Percentiles rank a stretch among this genome's conserved stretches.
These are phyloP conservation scores for Speoplatyrhinus poulsoni DNA, from an alignment of 2,113 vertebrate species.

Conservation along the genomic window DNA sequence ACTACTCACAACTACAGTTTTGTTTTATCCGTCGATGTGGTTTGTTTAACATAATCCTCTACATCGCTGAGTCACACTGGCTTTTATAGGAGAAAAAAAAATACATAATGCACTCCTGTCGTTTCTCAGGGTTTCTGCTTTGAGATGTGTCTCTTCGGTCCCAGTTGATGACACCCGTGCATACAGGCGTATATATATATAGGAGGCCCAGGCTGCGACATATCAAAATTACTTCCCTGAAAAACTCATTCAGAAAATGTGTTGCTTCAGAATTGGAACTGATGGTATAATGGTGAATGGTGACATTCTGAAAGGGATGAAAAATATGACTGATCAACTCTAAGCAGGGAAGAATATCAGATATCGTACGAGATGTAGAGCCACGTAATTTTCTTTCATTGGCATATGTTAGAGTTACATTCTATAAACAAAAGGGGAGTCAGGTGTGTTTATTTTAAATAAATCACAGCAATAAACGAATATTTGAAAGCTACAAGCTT, in stretches of 20 bases:
- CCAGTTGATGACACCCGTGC: conserved; percentile 49
- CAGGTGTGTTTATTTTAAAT: background rate
- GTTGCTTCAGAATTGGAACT: conserved; percentile 48
- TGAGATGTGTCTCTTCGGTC: conserved; percentile 7
- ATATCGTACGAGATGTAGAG: conserved; percentile 5
- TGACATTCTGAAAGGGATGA: conserved; percentile 52
- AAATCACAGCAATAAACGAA: background rate
- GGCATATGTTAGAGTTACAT: background rate
- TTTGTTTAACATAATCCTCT: conserved; percentile 2
- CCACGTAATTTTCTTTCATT: conserved; percentile 7
- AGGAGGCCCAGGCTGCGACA: conserved; percentile 22
- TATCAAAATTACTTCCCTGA: conserved; percentile 54
- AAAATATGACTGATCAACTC: conserved; percentile 43
- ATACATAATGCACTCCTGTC: conserved; percentile 4
- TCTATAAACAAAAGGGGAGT: background rate
- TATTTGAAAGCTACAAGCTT: background rate
- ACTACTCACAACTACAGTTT: conserved; percentile 32
- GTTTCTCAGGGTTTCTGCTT: conserved; percentile 20
- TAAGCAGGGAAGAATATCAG: conserved; percentile 23
- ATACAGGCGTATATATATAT: conserved; percentile 7
- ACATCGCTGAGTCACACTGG: conserved; percentile 12
- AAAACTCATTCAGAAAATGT: conserved; percentile 59
- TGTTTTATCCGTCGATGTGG: conserved; percentile 33
- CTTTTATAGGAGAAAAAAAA: background rate
- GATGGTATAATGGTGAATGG: conserved; percentile 46